Evolutionary conservation across 2,888 invertebrate genomes (phyloP), one percentile per base, ranked within the genome.

Genomic region (Amaurobius ferox): DNA sequence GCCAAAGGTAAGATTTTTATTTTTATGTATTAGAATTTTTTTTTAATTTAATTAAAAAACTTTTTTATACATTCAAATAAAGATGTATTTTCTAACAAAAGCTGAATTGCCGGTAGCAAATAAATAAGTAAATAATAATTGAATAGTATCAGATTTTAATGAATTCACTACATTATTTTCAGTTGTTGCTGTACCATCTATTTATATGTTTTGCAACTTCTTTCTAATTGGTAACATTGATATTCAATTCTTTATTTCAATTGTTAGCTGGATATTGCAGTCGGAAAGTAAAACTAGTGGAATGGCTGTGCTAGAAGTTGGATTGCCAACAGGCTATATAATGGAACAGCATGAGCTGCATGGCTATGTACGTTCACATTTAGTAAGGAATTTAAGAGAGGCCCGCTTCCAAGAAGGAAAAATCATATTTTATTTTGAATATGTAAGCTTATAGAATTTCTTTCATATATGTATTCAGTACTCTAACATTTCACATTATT

Each of bases 401-500:
- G 98, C 98, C 61, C 94, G 95, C 90, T 97, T 95, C 91, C 92
- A 93, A 89, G 94, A 95, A 88, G 93, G 94, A 88, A 97, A 97
- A 93, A 94, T 97, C 87, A 92, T 96, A 70, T 97, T 98, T 92
- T 98, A 97, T 92, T 98, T 98, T 91, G 95, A 97, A 91, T 97
- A 95, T 91, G 97, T 97, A 92, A 94, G 95, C 94, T 35, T n/a
- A n/a, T n/a, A n/a, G n/a, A n/a, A n/a, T n/a, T n/a, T n/a, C n/a
- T n/a, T n/a, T n/a, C n/a, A n/a, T n/a, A n/a, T n/a, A n/a, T n/a
- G n/a, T n/a, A n/a, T n/a, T n/a, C n/a, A n/a, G n/a, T n/a, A n/a
- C n/a, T n/a, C n/a, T n/a, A n/a, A n/a, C n/a, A n/a, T n/a, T n/a
- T n/a, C n/a, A n/a, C n/a, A n/a, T n/a, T n/a, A n/a, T n/a, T n/a